Conservation (phyloP, 2,113 vertebrate species). For the Synchiropus splendidus region DNA sequence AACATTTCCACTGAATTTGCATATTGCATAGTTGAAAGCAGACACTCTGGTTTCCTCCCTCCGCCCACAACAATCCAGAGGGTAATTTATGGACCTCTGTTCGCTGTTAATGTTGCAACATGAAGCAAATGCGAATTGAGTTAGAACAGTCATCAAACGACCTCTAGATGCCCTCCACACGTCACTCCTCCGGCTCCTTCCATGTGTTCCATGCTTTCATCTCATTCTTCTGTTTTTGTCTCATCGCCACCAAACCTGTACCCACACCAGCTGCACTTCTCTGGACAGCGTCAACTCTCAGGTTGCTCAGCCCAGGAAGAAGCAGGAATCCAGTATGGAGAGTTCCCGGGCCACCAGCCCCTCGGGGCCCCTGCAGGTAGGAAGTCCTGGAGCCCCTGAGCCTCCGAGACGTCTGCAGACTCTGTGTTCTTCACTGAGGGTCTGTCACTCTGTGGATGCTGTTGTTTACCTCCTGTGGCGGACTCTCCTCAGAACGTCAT, state of each 20-base stretch:
- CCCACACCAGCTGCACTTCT: constrained; percentile 76
- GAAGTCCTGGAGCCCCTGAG: constrained; percentile 19
- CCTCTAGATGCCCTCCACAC: too few relatives aligned
- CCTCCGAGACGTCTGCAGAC: neutral
- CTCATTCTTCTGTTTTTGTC: constrained; percentile 30
- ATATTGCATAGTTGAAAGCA: too few relatives aligned
- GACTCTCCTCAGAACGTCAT: too few relatives aligned
- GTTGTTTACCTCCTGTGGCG: neutral
- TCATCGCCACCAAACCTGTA: constrained; percentile 37
- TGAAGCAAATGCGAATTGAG: too few relatives aligned
- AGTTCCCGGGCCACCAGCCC: constrained; percentile 78
- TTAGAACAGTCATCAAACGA: too few relatives aligned
- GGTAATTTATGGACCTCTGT: too few relatives aligned
- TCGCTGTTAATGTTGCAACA: too few relatives aligned
- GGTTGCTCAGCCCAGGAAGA: constrained; percentile 78
- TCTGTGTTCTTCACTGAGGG: neutral
- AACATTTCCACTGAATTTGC: too few relatives aligned
- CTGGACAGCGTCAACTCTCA: constrained; percentile 81
- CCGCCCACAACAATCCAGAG: too few relatives aligned
- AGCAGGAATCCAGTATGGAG: constrained; percentile 78
- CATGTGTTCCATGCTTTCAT: constrained; percentile 9
- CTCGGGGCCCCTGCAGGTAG: constrained; percentile 84
- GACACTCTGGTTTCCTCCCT: too few relatives aligned
- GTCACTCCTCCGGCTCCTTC: too few relatives aligned
- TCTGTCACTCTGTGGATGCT: neutral